Evolutionary conservation across 2,797 vertebrate genomes (phyloP), one percentile per base, ranked within the genome.

Genomic region (Mormyrops attenuatus): DNA sequence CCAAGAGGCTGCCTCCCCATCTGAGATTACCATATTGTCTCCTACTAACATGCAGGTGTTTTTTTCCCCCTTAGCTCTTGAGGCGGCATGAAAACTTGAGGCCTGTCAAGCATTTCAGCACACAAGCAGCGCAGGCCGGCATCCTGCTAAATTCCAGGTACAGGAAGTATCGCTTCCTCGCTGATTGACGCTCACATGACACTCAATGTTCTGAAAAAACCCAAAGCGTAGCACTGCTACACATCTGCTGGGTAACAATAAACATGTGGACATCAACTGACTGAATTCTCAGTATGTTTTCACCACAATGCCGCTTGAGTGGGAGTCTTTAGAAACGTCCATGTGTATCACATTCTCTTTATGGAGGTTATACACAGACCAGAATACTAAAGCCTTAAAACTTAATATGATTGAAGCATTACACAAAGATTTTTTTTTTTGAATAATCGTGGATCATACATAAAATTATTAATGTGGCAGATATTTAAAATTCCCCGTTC

Each of bases 11-110:
- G 57, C 38, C 57, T 17, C 6, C n/a, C 13, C 52, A 22, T 38
- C 30, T 57, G 17, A 87, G 53, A 60, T 87, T 49, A 63, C n/a
- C 49, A 44, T 60, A 66, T 63, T 88, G 87, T 52, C 87, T 69
- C 55, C 20, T 50, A 22, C 9, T 5, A 88, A 66, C 52, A 57
- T 34, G 30, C 15, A 88, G 57, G 87, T n/a, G 20, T 26, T 47
- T 34, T n/a, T 85, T 50, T 85, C 41, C 15, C 69, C 34, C 15
- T 6, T 6, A 73, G 47, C 5, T 87, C 55, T 41, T 47, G 34
- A 88, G 38, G 38, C 11, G 3, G 15, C 60, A 26, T 69, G 86
- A 60, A 52, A 57, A 57, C 30, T 41, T 60, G 53, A 38, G 49
- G 22, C 34, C 52, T 57, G 41, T 17, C 8, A 6, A 13, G 87